A percentile compares a stretch with the other conserved stretches of the same genome.
These are phyloP conservation scores for Tiliqua scincoides DNA, from an alignment of 2,113 vertebrate species.

Conservation along the genomic window DNA sequence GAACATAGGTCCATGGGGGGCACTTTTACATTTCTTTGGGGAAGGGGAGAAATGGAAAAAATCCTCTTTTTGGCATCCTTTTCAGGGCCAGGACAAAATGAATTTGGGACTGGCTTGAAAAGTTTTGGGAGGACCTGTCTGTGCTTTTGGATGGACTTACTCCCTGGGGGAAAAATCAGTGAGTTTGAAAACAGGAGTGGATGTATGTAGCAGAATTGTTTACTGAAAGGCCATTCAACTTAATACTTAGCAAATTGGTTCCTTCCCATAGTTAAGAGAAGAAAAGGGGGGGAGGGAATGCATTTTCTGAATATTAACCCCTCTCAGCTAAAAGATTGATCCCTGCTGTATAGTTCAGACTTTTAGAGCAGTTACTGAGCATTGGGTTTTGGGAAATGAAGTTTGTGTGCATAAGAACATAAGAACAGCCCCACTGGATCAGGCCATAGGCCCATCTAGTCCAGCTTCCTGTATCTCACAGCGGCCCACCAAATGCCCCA, in stretches of 20 bases:
- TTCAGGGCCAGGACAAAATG: background rate
- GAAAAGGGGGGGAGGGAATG: slow-evolving; percentile 1
- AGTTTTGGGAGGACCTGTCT: background rate
- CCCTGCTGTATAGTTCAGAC: background rate
- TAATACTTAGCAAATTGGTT: slow-evolving; percentile 40
- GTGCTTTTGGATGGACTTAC: background rate
- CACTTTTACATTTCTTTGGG: background rate
- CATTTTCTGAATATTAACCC: background rate
- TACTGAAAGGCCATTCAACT: background rate
- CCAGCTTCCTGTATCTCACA: too few species aligned
- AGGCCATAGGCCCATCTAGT: too few species aligned
- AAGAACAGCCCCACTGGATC: too few species aligned
- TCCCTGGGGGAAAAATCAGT: background rate
- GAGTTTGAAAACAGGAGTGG: background rate
- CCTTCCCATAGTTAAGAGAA: background rate
- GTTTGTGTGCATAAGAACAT: too few species aligned
- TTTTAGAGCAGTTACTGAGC: slow-evolving; percentile 36
- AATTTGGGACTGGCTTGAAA: background rate
- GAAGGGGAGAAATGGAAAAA: background rate
- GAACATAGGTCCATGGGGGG: background rate
- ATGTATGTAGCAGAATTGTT: background rate
- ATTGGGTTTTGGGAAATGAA: slow-evolving; percentile 17
- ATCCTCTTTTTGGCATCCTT: background rate
- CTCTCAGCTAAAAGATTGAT: background rate
- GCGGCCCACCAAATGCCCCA: too few species aligned